These are phyloP conservation scores for Dromas ardeola DNA, from an alignment of 2,113 vertebrate genomes.

Conservation along the genomic window DNA sequence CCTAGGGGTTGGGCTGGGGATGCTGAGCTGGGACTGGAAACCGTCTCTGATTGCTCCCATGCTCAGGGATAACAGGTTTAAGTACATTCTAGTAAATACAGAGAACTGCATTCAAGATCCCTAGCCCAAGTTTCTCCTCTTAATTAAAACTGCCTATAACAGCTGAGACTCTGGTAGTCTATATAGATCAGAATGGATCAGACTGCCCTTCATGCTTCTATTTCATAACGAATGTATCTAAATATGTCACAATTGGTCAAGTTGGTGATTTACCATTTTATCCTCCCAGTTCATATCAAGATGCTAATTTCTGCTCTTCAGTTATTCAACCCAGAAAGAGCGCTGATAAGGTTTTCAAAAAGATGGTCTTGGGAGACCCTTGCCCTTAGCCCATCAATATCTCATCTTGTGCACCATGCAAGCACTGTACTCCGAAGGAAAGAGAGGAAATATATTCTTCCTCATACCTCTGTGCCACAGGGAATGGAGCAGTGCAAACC, in stretches of 20 bases:
- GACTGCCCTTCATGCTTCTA: background rate
- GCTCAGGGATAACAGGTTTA: background rate
- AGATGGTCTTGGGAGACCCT: background rate
- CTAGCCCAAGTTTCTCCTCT: background rate
- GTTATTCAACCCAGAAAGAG: background rate
- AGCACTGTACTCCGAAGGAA: background rate
- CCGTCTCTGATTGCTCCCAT: background rate
- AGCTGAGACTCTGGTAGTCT: background rate
- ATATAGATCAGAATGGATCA: background rate
- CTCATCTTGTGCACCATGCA: background rate
- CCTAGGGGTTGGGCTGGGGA: accelerated
- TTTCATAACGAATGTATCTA: background rate
- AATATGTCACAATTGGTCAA: background rate
- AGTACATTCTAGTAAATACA: background rate
- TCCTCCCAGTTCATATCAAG: background rate
- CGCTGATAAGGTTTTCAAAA: background rate
- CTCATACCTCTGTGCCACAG: background rate
- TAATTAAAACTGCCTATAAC: background rate
- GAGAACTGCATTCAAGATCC: background rate
- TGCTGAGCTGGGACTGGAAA: background rate
- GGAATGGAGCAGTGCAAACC: background rate
- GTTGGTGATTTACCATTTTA: background rate
- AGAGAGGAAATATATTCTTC: background rate
- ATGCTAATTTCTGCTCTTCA: background rate
- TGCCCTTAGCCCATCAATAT: background rate